phyloP scores from a whole-genome alignment of 2,113 vertebrate species.

The crab-eating macaque (Macaca fascicularis) region T2T-MFA8v1.1 NC_088380.1:6858001-6858500 shows the following conservation, averaged over 20 bases:
- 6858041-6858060: no score
- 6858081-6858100: no score
- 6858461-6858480: conserved; percentile 35
- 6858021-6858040: no score
- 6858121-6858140: conserved; percentile 31
- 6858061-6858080: no score
- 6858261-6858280: conserved; percentile 64
- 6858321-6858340: conserved; percentile 59
- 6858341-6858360: background rate
- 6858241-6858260: conserved; percentile 10
- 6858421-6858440: conserved; percentile 47
- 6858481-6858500: conserved; percentile 46
- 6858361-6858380: background rate
- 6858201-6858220: conserved; percentile 35
- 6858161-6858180: no score
- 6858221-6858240: conserved; percentile 32
- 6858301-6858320: conserved; percentile 44
- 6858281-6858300: conserved; percentile 51
- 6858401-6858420: background rate
- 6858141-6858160: background rate
- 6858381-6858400: background rate
- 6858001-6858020: no score
- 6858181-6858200: background rate
- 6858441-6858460: background rate
- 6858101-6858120: no score